phyloP scores from a whole-genome alignment of 2,113 vertebrate species.

The Monarcha castaneiventris region DNA sequence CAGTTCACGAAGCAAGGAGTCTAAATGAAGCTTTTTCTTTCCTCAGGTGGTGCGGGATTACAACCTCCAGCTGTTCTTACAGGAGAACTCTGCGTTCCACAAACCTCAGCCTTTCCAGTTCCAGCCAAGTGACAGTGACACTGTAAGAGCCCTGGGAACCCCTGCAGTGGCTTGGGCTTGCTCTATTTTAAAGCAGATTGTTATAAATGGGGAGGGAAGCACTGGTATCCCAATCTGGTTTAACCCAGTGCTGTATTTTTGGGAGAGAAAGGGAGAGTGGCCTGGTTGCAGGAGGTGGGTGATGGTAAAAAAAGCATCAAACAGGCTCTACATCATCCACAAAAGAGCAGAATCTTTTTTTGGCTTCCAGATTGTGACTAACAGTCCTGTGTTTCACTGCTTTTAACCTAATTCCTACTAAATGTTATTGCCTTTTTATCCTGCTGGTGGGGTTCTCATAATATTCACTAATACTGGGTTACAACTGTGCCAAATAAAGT shows the following conservation, averaged over 20 bases:
- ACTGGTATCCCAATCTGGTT: background rate
- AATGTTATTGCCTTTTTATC: background rate
- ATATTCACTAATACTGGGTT: background rate
- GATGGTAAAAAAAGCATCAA: background rate
- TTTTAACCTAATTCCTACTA: background rate
- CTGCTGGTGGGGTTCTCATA: background rate
- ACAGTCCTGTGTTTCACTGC: background rate
- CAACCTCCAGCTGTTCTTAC: slow-evolving; percentile 94
- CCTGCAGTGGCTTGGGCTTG: background rate
- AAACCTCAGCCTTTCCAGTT: slow-evolving; percentile 95
- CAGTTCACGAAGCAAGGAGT: rapidly evolving
- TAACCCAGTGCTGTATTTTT: background rate
- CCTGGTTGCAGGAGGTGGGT: background rate
- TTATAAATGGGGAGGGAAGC: background rate
- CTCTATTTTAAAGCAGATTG: background rate
- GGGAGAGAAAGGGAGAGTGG: background rate
- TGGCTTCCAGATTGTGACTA: background rate
- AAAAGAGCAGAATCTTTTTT: background rate
- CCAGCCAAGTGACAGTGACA: slow-evolving; percentile 93
- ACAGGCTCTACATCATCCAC: background rate
- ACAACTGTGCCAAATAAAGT: background rate
- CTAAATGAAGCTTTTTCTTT: background rate
- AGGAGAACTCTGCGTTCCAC: slow-evolving; percentile 93
- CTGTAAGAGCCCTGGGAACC: slow-evolving; percentile 73
- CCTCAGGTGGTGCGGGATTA: slow-evolving; percentile 92